Evolutionary conservation across 1,140 invertebrate genomes (phyloP).

Genomic region (Drosophila bocqueti): DNA sequence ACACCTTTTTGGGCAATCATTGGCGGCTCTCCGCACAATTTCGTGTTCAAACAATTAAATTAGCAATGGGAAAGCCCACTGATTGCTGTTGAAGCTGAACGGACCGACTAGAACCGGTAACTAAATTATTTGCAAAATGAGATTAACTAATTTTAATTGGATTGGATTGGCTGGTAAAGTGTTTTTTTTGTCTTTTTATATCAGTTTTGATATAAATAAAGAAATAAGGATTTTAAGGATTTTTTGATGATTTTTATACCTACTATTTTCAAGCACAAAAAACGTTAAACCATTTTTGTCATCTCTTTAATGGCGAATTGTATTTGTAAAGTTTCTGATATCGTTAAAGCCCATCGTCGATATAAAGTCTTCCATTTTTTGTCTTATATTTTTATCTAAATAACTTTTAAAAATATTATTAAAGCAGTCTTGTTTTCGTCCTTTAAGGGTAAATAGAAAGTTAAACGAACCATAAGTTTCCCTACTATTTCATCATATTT

Average conservation of each 20-base stretch:
- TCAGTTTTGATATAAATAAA: background rate
- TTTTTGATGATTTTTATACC: background rate
- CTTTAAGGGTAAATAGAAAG: background rate
- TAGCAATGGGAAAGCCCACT: slow-evolving; percentile 27
- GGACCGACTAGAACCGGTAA: slow-evolving; percentile 42
- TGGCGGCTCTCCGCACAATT: slow-evolving; percentile 26
- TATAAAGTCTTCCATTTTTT: too few relatives aligned
- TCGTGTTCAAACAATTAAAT: slow-evolving; percentile 58
- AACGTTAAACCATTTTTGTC: too few relatives aligned
- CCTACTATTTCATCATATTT: background rate
- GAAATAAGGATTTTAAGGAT: background rate
- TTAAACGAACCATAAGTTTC: background rate
- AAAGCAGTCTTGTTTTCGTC: background rate
- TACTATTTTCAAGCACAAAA: background rate
- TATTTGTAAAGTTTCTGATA: too few relatives aligned
- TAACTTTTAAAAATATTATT: background rate
- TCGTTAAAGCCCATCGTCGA: too few relatives aligned
- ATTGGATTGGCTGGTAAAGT: slow-evolving; percentile 6
- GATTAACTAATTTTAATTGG: slow-evolving; percentile 24
- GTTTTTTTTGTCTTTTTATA: background rate
- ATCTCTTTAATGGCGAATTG: too few relatives aligned
- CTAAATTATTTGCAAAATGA: slow-evolving; percentile 4
- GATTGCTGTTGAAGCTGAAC: slow-evolving; percentile 13
- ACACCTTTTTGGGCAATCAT: slow-evolving; percentile 52
- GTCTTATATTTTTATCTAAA: background rate